Evolutionary conservation across 1,140 invertebrate genomes (phyloP).

Genomic region (Aporrectodea caliginosa): DNA sequence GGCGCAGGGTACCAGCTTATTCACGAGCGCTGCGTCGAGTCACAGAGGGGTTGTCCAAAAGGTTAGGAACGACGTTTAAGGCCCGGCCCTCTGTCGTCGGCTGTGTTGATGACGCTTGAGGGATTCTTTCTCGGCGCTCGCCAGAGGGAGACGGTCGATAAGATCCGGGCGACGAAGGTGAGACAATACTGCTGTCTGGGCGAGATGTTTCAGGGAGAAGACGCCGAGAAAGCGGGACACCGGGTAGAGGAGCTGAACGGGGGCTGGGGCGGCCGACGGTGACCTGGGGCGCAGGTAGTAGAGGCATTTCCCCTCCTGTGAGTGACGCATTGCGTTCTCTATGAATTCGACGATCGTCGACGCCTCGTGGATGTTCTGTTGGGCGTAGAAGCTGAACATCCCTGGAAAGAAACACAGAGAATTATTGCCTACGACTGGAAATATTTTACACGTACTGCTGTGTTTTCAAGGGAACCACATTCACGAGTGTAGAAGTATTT

Average conservation of each 20-base stretch:
- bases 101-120: neutral
- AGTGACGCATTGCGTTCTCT: constrained; percentile 93
- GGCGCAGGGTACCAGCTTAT: neutral
- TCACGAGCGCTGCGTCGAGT: neutral
- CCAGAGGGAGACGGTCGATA: neutral
- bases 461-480: no score
- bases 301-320: constrained; percentile 82
- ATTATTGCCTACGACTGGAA: no score
- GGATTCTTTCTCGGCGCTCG: neutral
- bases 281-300: constrained; percentile 85
- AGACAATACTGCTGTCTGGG: neutral
- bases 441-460: no score
- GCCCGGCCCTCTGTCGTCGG: neutral
- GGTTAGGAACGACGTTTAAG: neutral
- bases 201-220: neutral
- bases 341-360: constrained; percentile 95
- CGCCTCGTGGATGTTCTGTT: constrained; percentile 63
- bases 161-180: neutral
- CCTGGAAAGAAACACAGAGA: constrained; percentile 62
- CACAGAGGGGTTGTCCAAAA: neutral
- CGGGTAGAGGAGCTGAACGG: constrained; percentile 91
- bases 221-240: constrained; percentile 66
- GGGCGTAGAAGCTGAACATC: constrained; percentile 96
- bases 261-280: constrained; percentile 86
- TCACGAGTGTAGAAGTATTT: no score